Percentiles rank a stretch among this genome's conserved stretches.
phyloP scores from a whole-genome alignment of 2,888 invertebrate genomes.

The Sussaba pulchella region DNA sequence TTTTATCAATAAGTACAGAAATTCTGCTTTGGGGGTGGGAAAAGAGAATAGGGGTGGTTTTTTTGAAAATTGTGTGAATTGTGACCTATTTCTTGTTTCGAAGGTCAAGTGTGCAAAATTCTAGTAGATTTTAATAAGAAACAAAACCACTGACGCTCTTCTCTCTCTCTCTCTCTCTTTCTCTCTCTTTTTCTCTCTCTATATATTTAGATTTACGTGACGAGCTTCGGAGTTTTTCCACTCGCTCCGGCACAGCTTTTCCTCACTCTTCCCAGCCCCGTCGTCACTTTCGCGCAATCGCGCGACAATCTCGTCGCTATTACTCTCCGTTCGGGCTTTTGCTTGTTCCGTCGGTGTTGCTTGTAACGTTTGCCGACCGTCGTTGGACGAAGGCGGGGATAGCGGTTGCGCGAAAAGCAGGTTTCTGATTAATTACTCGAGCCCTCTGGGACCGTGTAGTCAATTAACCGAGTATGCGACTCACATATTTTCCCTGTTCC shows the following conservation, averaged over 20 bases:
- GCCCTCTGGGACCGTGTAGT: constrained; percentile 39
- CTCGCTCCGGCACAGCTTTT: background rate
- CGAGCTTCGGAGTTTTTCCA: constrained; percentile 15
- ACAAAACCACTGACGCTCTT: too few relatives aligned
- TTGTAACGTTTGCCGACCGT: constrained; percentile 3
- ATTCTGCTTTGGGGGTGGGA: too few relatives aligned
- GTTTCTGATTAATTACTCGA: constrained; percentile 61
- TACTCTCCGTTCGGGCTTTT: constrained; percentile 44
- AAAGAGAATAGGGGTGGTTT: too few relatives aligned
- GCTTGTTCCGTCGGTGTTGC: constrained; percentile 21
- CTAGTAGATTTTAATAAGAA: too few relatives aligned
- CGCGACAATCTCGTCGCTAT: constrained; percentile 24
- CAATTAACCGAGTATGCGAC: constrained; percentile 62
- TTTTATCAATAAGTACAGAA: too few relatives aligned
- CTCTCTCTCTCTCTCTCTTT: too few relatives aligned
- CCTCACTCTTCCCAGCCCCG: constrained; percentile 1
- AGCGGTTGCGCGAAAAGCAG: constrained; percentile 41
- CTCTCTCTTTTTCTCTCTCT: too few relatives aligned
- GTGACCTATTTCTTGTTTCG: too few relatives aligned
- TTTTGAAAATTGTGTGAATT: too few relatives aligned
- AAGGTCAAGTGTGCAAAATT: too few relatives aligned
- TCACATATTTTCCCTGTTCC: constrained; percentile 59
- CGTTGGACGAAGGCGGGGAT: constrained; percentile 5
- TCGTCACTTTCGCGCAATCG: constrained; percentile 47
- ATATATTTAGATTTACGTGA: too few relatives aligned